Base-by-base conservation (phyloP, 2,113 vertebrate species). In the Hyperopisus bebe region DNA sequence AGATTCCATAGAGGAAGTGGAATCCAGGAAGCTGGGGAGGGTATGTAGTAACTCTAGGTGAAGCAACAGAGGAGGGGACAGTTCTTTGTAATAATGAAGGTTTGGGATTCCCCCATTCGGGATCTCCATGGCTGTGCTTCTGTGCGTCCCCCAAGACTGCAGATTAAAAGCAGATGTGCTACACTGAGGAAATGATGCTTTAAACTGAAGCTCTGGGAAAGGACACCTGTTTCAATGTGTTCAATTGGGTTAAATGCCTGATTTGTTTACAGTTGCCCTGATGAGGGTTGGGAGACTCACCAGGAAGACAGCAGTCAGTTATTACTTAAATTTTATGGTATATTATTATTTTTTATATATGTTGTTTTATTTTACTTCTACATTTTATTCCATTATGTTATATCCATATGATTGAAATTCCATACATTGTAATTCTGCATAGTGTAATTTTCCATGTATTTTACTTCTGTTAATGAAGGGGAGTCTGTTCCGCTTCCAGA, bases 111-210 rank as follows among this genome's bases (percentile, higher is more conserved):
- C 62, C 87, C 17, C 42, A 31, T 24, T 21, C 11, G 2, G 51
- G 17, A 44, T 39, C 55, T 44, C 35, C 31, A 10, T 44, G 55
- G 87, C 31, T 6, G 2, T 3, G 1, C 48, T 6, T 21, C 85
- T 17, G 53, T 66, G 87, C 0, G 10, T 53, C 31, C 24, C 13
- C 85, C 47, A 8, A 55, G 13, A 15, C 21, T n/a, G 50, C 7
- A 42, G 86, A 91, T 90, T 86, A 88, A 62, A 74, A 48, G 46
- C 90, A 91, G 89, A 90, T 89, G 89, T 86, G 21, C 21, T 51
- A 13, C 83, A 89, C 82, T 90, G 83, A 88, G 31, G 35, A 58
- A 35, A 15, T 6, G 46, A 86, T 19, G n/a, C 51, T 86, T 86
- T 35, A 31, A 39, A 46, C 47, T 51, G 91, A 87, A 70, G 86